These are phyloP conservation scores for Bombus pascuorum DNA, from an alignment of 1,140 invertebrate species.

Conservation along the genomic window DNA sequence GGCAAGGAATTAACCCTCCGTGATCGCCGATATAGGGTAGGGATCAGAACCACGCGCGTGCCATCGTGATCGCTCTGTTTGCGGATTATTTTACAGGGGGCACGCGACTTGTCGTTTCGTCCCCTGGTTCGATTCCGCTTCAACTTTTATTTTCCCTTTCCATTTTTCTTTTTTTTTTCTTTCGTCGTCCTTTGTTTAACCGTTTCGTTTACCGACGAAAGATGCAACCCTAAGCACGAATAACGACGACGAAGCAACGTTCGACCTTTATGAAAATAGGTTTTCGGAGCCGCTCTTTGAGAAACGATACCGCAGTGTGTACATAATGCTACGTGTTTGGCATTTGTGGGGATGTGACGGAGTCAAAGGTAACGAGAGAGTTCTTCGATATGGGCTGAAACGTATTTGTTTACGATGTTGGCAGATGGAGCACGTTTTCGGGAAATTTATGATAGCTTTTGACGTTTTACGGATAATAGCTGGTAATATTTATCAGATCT, in stretches of 20 bases:
- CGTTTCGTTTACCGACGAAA: background rate
- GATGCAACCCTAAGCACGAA: background rate
- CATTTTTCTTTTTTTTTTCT: background rate
- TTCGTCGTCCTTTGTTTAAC: background rate
- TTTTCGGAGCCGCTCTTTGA: background rate
- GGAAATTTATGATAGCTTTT: background rate
- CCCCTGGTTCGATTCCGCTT: background rate
- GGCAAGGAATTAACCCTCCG: constrained; percentile 24
- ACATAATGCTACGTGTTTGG: background rate
- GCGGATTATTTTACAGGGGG: constrained; percentile 25
- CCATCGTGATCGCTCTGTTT: constrained; percentile 10
- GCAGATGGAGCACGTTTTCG: background rate
- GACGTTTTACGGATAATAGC: background rate
- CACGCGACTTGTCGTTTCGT: background rate
- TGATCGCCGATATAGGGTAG: too few species aligned
- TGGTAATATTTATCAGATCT: background rate
- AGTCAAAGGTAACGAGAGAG: background rate
- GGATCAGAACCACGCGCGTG: background rate
- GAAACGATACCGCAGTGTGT: background rate
- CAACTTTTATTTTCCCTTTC: too few species aligned
- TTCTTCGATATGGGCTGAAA: background rate
- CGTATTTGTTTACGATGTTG: background rate
- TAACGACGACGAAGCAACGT: background rate
- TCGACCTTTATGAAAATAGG: background rate
- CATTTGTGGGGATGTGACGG: background rate